These are phyloP conservation scores for Xiphophorus couchianus DNA, from an alignment of 2,113 vertebrate species.

Conservation along the genomic window DNA sequence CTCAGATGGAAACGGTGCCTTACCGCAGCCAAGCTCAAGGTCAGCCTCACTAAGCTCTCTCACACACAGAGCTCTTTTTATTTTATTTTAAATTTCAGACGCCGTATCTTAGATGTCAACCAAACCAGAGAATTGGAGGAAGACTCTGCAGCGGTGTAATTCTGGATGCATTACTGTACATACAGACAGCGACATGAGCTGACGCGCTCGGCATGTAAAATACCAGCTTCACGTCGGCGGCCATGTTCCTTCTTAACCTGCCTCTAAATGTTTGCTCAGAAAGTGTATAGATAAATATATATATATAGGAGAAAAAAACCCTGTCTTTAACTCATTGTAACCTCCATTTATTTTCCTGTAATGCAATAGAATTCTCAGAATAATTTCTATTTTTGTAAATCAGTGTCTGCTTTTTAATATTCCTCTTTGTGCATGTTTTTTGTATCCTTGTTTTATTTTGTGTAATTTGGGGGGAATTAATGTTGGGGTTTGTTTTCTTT, in stretches of 20 bases:
- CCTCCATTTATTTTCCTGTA: constrained; percentile 48
- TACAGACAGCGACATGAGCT: constrained; percentile 8
- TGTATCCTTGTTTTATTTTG: constrained; percentile 4
- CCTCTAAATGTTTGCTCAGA: constrained; percentile 13
- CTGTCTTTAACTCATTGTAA: not conserved
- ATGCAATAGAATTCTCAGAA: constrained; percentile 47
- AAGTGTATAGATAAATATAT: not conserved
- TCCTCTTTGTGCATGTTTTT: constrained; percentile 47
- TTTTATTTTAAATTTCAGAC: not conserved
- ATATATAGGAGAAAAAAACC: not conserved
- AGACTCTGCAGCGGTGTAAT: constrained; percentile 19
- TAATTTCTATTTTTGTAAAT: constrained; percentile 74
- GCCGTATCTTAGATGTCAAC: constrained; percentile 46
- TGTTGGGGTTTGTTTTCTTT: constrained; percentile 11
- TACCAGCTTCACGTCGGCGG: constrained; percentile 10
- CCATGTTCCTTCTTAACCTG: constrained; percentile 33
- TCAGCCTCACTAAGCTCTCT: not conserved
- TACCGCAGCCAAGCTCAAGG: constrained; percentile 57
- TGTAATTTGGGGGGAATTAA: constrained; percentile 13
- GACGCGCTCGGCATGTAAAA: constrained; percentile 36
- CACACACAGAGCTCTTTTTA: not conserved
- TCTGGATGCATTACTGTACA: constrained; percentile 21
- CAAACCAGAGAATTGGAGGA: constrained; percentile 32
- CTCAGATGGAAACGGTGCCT: constrained; percentile 60
- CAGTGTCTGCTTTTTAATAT: constrained; percentile 19